Conservation (phyloP, 2,797 vertebrate genomes). For the Mycteria americana region DNA sequence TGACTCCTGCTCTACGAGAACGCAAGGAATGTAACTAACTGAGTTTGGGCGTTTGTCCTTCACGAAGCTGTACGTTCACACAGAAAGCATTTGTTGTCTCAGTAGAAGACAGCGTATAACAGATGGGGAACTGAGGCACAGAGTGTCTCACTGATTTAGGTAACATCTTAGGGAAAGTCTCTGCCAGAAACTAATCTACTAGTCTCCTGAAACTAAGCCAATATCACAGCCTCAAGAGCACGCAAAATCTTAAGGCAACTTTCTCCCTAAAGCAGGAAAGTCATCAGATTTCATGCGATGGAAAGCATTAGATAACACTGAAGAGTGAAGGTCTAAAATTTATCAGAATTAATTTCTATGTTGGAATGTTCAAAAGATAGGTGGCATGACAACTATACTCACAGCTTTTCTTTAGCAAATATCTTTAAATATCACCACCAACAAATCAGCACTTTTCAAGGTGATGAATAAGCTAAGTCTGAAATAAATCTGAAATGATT, state of each 20-base stretch:
- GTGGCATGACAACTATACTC: not conserved
- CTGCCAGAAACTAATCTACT: not conserved
- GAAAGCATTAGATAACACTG: not conserved
- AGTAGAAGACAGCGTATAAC: not conserved
- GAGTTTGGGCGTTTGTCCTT: not conserved
- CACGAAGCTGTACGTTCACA: not conserved
- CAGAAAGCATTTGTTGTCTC: not conserved
- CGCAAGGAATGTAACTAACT: not conserved
- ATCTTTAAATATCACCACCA: not conserved
- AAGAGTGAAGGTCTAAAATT: not conserved
- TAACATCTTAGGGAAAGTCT: not conserved
- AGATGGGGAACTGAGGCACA: not conserved
- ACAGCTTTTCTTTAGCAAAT: not conserved
- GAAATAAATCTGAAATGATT: not conserved
- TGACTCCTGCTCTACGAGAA: not conserved
- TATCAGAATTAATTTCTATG: not conserved
- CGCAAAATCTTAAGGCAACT: not conserved
- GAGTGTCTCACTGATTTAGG: not conserved
- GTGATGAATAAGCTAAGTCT: not conserved
- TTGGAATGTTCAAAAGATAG: not conserved
- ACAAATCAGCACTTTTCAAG: not conserved
- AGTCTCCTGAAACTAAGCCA: not conserved
- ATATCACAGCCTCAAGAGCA: not conserved
- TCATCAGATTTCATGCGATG: not conserved
- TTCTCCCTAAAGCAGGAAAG: not conserved